These are phyloP conservation scores for Hippocampus zosterae DNA, from an alignment of 2,113 vertebrate genomes.

Conservation along the genomic window DNA sequence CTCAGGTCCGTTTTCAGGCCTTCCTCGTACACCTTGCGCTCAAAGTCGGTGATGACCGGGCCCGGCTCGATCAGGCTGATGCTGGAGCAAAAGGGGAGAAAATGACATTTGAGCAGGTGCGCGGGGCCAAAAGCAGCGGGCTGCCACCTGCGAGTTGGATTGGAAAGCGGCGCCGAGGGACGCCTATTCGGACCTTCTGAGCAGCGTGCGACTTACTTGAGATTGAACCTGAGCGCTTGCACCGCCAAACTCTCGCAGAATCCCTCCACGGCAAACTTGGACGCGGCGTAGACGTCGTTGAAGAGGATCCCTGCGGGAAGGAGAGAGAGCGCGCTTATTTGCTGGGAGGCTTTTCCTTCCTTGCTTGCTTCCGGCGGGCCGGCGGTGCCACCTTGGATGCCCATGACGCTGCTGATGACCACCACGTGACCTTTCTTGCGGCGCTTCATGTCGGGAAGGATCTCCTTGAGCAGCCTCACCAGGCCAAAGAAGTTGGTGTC, in stretches of 20 bases:
- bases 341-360: not conserved
- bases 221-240: conserved; percentile 81
- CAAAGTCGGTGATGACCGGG: conserved; percentile 80
- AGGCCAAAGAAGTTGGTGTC: conserved; percentile 87
- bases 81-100: conserved; percentile 41
- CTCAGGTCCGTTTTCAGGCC: conserved; percentile 81
- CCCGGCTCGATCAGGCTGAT: conserved; percentile 81
- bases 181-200: not conserved
- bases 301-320: conserved; percentile 77
- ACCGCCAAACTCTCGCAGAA: conserved; percentile 85
- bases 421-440: conserved; percentile 81
- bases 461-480: conserved; percentile 79
- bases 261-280: conserved; percentile 86
- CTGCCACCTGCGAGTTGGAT: no score
- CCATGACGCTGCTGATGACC: conserved; percentile 86
- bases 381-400: conserved; percentile 75
- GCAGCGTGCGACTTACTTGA: conserved; percentile 73
- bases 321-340: not conserved
- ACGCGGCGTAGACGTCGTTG: conserved; percentile 86
- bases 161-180: no score
- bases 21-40: conserved; percentile 79
- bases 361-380: no score
- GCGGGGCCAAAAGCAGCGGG: no score
- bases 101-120: no score
- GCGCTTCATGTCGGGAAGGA: conserved; percentile 84